Base-by-base conservation (phyloP, 2,888 invertebrate genomes). In the Acrobasis repandana region DNA sequence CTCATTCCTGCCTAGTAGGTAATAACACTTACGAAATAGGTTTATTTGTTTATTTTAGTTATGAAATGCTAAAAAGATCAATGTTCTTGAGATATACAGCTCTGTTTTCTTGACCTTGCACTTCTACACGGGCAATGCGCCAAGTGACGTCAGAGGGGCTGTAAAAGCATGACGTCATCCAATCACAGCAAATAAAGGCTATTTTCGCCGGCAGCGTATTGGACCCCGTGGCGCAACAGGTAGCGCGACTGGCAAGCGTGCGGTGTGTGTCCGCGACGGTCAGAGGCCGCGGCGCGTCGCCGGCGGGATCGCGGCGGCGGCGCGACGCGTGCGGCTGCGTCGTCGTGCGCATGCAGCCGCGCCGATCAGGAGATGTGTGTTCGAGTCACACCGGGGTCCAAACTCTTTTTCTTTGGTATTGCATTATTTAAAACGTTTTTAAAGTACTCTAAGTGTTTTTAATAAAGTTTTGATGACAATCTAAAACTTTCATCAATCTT, bases 301-400 rank as follows among this genome's bases (percentile, higher is more conserved):
- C 36, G 34, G 9, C 58, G 58, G 18, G 58, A 48, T 9, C 58
- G 49, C 49, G 58, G 6, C 36, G 36, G 58, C 14, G 49, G 20
- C 49, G 18, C 48, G 48, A 49, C 58, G 49, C 6, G 58, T 11
- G 20, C 36, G 36, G 20, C 48, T 33, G 38, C 49, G 58, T 1
- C 9, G 49, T 58, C 58, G 38, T 18, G 49, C 20, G 58, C 49
- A 49, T 38, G 58, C 36, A 36, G 49, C 58, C 49, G 49, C 58
- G n/a, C 48, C 49, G 34, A 20, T 50, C 58, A 58, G 58, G 58
- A 58, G 58, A 48, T 58, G 58, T 58, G 58, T 58, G 58, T 58
- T 58, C 58, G 49, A 58, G 58, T 58, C 58, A 58, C 58, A 58
- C 49, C 58, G 58, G 58, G 49, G 58, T 58, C 58, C 58, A 58